These are phyloP conservation scores for Toxotes chatareus DNA, from an alignment of 2,113 vertebrate genomes.

Conservation along the genomic window DNA sequence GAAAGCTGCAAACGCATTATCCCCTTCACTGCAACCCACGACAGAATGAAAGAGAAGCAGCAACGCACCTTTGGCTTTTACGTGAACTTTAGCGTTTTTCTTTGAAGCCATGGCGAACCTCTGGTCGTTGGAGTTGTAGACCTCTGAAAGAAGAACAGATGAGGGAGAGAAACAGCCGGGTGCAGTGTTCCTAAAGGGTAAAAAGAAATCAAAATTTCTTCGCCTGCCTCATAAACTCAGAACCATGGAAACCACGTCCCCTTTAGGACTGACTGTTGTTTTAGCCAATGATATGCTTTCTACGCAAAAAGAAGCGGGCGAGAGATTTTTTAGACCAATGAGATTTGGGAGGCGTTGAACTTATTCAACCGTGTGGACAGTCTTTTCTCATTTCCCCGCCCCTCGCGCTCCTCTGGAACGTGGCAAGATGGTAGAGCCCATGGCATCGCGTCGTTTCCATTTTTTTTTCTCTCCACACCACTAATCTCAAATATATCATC, in stretches of 20 bases:
- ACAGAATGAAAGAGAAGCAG: background rate
- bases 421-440: conserved; percentile 78
- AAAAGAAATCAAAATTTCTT: conserved; percentile 60
- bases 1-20: conserved; percentile 31
- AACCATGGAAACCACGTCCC: conserved; percentile 42
- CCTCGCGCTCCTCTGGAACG: conserved; percentile 67
- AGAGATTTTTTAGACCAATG: conserved; percentile 33
- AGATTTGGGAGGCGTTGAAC: conserved; percentile 28
- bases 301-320: conserved; percentile 10
- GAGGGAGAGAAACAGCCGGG: no score
- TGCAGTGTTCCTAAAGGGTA: conserved; percentile 9
- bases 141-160: background rate
- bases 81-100: conserved; percentile 60
- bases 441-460: background rate
- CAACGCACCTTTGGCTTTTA: conserved; percentile 76
- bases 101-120: conserved; percentile 71
- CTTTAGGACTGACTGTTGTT: conserved; percentile 5
- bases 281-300: conserved; percentile 25
- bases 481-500: background rate
- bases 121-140: background rate
- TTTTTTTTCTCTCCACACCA: no score
- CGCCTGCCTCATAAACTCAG: conserved; percentile 60
- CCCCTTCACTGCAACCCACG: background rate
- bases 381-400: conserved; percentile 54
- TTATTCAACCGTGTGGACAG: conserved; percentile 79